A percentile compares a stretch with the other conserved stretches of the same genome.
phyloP scores from a whole-genome alignment of 2,888 invertebrate genomes.

The Ligdia adustata region DNA sequence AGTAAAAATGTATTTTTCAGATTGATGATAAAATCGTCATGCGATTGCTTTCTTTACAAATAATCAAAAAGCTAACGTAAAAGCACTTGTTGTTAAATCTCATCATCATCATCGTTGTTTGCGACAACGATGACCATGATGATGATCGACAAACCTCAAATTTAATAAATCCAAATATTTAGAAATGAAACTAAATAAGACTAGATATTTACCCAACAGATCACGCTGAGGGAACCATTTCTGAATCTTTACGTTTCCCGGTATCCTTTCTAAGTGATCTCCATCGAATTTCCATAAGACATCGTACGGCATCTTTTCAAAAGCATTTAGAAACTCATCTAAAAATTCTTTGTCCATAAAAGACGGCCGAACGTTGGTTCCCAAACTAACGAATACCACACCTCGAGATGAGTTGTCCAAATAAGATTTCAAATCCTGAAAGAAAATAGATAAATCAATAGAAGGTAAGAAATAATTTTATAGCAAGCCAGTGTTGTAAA shows the following conservation, averaged over 20 bases:
- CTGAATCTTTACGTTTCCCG: conserved; percentile 40
- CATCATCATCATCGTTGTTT: no score
- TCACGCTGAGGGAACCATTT: conserved; percentile 49
- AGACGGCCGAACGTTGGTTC: conserved; percentile 40
- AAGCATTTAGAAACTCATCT: conserved; percentile 38
- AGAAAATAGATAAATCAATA: conserved; percentile 6
- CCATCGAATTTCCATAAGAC: conserved; percentile 46
- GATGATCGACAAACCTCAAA: no score
- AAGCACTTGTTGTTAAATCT: no score
- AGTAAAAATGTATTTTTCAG: no score
- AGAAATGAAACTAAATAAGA: no score
- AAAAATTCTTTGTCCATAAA: conserved; percentile 38
- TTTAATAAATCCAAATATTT: no score
- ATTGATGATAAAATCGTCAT: no score
- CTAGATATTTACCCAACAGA: conserved; percentile 36
- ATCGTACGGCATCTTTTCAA: conserved; percentile 40
- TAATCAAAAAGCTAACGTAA: no score
- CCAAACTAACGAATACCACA: conserved; percentile 47
- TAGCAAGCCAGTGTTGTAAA: no score
- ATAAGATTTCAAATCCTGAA: conserved; percentile 43
- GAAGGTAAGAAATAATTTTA: background rate
- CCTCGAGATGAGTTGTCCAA: conserved; percentile 41
- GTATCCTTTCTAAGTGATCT: conserved; percentile 29
- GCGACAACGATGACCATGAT: no score
- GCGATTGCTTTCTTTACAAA: no score